Evolutionary conservation across 2,797 vertebrate species (phyloP).

Genomic region (Micropoecilia bifurca): DNA sequence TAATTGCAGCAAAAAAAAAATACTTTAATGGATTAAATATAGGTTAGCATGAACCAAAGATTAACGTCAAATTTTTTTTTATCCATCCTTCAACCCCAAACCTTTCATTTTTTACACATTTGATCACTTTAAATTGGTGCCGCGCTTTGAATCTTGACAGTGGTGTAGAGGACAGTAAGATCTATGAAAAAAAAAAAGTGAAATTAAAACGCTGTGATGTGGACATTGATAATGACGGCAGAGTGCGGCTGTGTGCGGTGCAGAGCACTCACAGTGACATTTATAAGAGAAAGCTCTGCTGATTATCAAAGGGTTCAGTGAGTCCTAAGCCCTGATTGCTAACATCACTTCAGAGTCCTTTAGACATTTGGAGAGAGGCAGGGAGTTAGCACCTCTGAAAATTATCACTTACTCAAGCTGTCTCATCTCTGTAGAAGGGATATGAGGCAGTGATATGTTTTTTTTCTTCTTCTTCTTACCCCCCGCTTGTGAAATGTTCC

Average conservation of each 20-base stretch:
- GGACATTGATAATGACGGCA: conserved; percentile 45
- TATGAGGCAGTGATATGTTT: conserved; percentile 28
- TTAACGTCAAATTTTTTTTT: not conserved
- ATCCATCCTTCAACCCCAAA: not conserved
- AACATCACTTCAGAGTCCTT: conserved; percentile 73
- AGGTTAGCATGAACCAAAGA: not conserved
- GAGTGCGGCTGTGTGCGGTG: conserved; percentile 25
- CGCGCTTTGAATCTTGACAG: not conserved
- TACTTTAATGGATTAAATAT: not conserved
- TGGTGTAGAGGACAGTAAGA: not conserved
- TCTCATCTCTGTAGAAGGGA: conserved; percentile 42
- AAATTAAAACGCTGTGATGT: conserved; percentile 50
- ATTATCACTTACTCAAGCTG: conserved; percentile 53
- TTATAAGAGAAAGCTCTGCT: conserved; percentile 59
- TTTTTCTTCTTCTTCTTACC: not conserved
- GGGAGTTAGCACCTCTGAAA: conserved; percentile 61
- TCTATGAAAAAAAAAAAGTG: conserved; percentile 1
- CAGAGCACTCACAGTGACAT: conserved; percentile 56
- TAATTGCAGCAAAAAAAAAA: not conserved
- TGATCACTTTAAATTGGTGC: not conserved
- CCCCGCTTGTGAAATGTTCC: conserved; percentile 29
- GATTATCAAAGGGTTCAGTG: conserved; percentile 70
- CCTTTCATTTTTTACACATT: not conserved
- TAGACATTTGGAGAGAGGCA: conserved; percentile 56
- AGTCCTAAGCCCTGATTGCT: conserved; percentile 71